These are phyloP conservation scores for Lacerta agilis DNA, from an alignment of 2,797 vertebrate genomes.

Conservation along the genomic window DNA sequence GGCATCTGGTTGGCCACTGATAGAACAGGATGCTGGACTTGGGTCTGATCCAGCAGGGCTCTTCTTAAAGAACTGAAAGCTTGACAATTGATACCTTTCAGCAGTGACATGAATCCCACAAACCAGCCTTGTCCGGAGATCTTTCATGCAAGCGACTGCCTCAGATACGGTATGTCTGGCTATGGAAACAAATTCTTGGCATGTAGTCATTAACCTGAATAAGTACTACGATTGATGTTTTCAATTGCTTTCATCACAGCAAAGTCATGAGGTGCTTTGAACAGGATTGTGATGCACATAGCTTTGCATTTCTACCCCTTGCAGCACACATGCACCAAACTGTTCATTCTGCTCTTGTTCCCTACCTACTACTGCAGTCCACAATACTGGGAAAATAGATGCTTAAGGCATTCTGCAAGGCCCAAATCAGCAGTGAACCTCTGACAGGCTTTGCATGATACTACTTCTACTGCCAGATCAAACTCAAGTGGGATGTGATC, in stretches of 20 bases:
- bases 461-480: not conserved
- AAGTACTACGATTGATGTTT: not conserved
- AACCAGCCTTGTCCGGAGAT: constrained; percentile 68
- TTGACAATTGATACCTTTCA: constrained; percentile 20
- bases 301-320: not conserved
- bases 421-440: not conserved
- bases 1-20: no score
- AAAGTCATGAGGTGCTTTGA: not conserved
- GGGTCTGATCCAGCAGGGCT: no score
- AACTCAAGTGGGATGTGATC: not conserved
- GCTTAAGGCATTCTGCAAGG: not conserved
- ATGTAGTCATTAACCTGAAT: not conserved
- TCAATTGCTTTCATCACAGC: not conserved
- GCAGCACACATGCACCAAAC: not conserved
- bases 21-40: no score
- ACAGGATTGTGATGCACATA: not conserved
- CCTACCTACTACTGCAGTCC: not conserved
- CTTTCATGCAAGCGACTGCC: constrained; percentile 67
- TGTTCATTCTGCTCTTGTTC: not conserved
- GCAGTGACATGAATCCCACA: constrained; percentile 69
- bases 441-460: not conserved
- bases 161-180: constrained; percentile 72
- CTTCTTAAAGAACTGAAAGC: constrained; percentile 17
- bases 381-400: not conserved
- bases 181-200: not conserved